Evolutionary conservation across 1,140 invertebrate genomes (phyloP).

Genomic region (Acromyrmex heyeri): DNA sequence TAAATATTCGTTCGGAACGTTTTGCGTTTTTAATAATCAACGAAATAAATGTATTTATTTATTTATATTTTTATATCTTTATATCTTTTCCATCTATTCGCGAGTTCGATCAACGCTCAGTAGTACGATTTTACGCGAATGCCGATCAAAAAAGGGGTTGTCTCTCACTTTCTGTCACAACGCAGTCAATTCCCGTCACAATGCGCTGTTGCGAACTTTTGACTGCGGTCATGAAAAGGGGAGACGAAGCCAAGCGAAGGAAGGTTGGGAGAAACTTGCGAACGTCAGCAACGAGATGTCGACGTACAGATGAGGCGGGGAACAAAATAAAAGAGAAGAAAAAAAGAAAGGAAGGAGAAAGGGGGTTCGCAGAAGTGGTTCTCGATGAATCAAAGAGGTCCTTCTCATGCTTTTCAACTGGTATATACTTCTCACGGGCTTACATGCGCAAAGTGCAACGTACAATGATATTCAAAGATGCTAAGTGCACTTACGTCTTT

Average conservation of each 20-base stretch:
- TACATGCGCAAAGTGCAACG: not conserved
- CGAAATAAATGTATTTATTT: conserved; percentile 26
- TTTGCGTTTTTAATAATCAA: not conserved
- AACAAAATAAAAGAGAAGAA: not conserved
- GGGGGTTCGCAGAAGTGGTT: conserved; percentile 69
- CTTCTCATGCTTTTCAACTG: conserved; percentile 46
- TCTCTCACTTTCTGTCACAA: not conserved
- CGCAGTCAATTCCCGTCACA: conserved; percentile 54
- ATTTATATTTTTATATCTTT: conserved; percentile 2
- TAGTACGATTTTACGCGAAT: conserved; percentile 24
- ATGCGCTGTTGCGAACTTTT: conserved; percentile 61
- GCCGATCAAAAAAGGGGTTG: conserved; percentile 34
- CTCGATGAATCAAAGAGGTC: conserved; percentile 72
- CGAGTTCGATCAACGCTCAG: conserved; percentile 12
- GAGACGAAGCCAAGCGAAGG: conserved; percentile 51
- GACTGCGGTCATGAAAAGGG: conserved; percentile 56
- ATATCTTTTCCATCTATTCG: not conserved
- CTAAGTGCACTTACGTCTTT: not conserved
- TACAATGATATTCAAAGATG: conserved; percentile 25
- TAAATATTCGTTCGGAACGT: not conserved
- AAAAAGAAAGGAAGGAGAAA: conserved; percentile 34
- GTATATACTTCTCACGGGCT: conserved; percentile 63
- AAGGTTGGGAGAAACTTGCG: conserved; percentile 2
- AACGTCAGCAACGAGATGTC: conserved; percentile 51
- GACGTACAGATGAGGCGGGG: conserved; percentile 23